Base-by-base conservation (phyloP, 2,797 vertebrate genomes). In the Erithacus rubecula region DNA sequence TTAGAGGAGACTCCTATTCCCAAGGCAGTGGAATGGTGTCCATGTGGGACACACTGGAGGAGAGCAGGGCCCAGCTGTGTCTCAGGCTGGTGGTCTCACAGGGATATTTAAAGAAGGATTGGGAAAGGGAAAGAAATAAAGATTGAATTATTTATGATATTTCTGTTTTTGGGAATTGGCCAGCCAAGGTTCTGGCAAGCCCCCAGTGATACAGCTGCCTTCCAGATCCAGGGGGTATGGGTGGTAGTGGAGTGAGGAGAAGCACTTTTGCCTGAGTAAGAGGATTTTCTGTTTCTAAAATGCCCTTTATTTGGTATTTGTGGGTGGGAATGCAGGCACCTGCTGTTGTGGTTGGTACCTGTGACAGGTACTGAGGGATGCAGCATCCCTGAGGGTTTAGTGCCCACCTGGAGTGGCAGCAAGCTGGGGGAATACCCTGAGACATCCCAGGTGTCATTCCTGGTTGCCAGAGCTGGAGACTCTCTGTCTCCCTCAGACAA, bases 91-190 rank as follows among this genome's bases (percentile, higher is more conserved):
- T 51, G 59, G 11, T 46, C 12, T 64, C 64, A 49, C 44, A 59
- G 34, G 34, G 44, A 1, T 30, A 12, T 12, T 44, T n/a, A 52
- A 32, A 76, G 46, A 39, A 63, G 30, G 34, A 24, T 1, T 56
- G 32, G 32, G 37, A 78, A 70, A 78, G 36, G 22, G 43, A n/a
- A 55, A 47, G 47, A 24, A 72, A 19, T 26, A 47, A 83, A 26
- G 6, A 34, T 11, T 1, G 4, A 37, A 0, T 2, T 44, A 47
- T 17, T 52, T 60, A 29, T 67, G 47, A n/a, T 19, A 13, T 67
- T 88, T 69, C 77, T 65, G 29, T 11, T n/a, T 64, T 65, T 27
- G 59, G 51, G 46, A 81, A 21, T 9, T 64, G 62, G 44, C 34
- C 65, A 78, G 5, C 10, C 17, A n/a, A 46, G 15, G 14, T 18